Conservation (phyloP, 2,797 vertebrate genomes). For the Limosa lapponica region DNA sequence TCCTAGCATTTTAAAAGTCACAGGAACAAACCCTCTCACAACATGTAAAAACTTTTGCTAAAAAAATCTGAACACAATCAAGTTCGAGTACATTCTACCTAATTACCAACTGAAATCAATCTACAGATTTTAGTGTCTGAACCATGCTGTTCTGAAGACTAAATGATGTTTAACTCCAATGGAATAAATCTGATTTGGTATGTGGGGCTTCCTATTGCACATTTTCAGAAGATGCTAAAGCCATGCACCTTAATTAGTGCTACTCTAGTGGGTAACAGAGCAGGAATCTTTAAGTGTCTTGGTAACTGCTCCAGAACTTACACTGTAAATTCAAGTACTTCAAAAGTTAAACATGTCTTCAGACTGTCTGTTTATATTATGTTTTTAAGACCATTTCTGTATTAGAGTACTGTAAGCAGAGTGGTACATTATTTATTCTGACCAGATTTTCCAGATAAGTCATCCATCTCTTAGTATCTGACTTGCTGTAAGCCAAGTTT, state of each 20-base stretch:
- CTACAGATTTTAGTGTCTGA: neutral
- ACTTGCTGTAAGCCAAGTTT: neutral
- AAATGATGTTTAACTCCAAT: neutral
- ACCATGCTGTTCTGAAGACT: neutral
- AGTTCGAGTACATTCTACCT: neutral
- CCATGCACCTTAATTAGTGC: neutral
- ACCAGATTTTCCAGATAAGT: slow-evolving; percentile 20
- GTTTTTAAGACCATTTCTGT: neutral
- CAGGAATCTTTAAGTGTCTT: neutral
- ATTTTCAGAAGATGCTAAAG: neutral
- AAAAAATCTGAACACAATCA: neutral
- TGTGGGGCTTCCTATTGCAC: fast-evolving
- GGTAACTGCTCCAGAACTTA: neutral
- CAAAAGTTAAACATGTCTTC: neutral
- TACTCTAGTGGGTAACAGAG: neutral
- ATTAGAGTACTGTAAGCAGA: slow-evolving; percentile 23
- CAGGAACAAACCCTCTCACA: neutral
- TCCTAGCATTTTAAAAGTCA: neutral
- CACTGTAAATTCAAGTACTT: slow-evolving; percentile 2
- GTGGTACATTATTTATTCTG: slow-evolving; percentile 18
- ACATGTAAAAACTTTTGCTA: neutral
- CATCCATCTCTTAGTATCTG: neutral
- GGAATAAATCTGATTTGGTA: neutral
- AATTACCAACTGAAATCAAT: neutral
- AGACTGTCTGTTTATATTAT: neutral